Base-by-base conservation (phyloP, 2,113 vertebrate species). In the Sylvicapra grimmia region DNA sequence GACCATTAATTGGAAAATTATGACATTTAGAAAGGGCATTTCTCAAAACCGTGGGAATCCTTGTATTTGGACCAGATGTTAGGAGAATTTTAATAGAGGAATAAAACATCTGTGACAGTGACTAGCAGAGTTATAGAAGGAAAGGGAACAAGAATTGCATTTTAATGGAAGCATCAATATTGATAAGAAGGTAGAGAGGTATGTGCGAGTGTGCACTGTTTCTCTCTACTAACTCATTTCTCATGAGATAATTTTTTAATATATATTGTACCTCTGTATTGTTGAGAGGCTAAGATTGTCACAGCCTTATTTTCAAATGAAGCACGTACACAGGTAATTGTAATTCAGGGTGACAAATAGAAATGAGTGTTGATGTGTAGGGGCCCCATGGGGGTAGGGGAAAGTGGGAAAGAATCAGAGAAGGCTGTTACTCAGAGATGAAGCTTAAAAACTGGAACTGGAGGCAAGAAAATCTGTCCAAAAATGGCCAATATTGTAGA, bases 1-100 rank as follows among this genome's bases (percentile, higher is more conserved):
- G 94, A 97, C 96, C 82, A 86, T 86, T 98, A 97, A 96, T 87
- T 96, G 90, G 94, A 97, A 97, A 97, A 97, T 96, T 77, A 97
- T 97, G 97, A 95, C 96, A 97, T 97, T 96, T 96, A 94, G 75
- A 97, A 97, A 97, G 82, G 92, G 93, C 87, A 95, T 97, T 96
- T 96, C 94, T 96, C 96, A 97, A 97, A 96, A 96, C 96, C 72
- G 61, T 96, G 95, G 84, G 96, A 97, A 96, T 97, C 82, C 54
- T 96, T 93, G 44, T 90, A 96, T 97, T 90, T 94, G 75, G 80
- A 90, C 93, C 97, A 98, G 97, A 98, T 98, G 97, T 95, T 97
- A 65, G 58, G 92, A 92, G 92, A 93, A 94, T 96, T 94, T 98
- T 95, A 93, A 95, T 94, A 80, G 49, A 86, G 53, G 54, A 85